A percentile compares a stretch with the other conserved stretches of the same genome.
Conservation (phyloP, 1,140 invertebrate species). For the Bombus huntii region DNA sequence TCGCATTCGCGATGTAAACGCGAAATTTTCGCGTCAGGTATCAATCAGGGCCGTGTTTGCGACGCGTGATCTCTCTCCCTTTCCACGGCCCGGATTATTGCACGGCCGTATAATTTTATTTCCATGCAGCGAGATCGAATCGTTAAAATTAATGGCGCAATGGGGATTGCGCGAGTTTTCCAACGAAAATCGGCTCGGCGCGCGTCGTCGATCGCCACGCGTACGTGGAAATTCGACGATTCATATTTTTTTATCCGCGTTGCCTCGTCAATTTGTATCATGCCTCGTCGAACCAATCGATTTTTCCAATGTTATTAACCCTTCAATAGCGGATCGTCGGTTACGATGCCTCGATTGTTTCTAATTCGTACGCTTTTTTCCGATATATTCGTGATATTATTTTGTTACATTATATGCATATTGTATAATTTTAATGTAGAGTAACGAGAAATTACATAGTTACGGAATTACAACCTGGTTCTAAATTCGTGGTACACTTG, state of each 20-base stretch:
- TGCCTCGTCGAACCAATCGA: background rate
- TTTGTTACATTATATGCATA: background rate
- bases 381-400: background rate
- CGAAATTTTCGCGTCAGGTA: constrained; percentile 22
- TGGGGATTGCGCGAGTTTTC: background rate
- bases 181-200: background rate
- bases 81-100: background rate
- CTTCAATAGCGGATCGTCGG: background rate
- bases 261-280: background rate
- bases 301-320: background rate
- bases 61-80: constrained; percentile 7
- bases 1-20: constrained; percentile 10
- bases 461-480: too few relatives aligned
- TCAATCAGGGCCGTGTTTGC: constrained; percentile 22
- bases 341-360: background rate
- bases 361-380: background rate
- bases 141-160: constrained; percentile 30
- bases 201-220: background rate
- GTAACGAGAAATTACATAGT: too few relatives aligned
- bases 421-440: too few relatives aligned
- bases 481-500: too few relatives aligned
- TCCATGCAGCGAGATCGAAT: background rate
- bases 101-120: constrained; percentile 31
- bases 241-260: background rate
- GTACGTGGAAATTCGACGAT: background rate